phyloP scores from a whole-genome alignment of 2,113 vertebrate genomes.

The Azemiops feae region DNA sequence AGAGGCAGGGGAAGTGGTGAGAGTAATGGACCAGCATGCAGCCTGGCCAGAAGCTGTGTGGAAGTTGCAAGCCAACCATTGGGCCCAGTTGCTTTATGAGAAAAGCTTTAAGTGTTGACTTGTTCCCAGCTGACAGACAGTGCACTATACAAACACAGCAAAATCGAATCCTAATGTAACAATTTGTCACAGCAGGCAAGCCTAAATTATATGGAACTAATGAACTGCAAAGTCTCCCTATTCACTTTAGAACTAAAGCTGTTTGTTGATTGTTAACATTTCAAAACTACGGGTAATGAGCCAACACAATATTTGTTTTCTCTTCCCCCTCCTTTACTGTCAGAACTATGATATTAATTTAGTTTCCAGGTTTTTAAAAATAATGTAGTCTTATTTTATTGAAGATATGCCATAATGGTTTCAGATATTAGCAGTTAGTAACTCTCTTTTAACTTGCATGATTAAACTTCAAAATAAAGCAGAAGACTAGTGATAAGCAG shows the following conservation, averaged over 20 bases:
- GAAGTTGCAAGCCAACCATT: background rate
- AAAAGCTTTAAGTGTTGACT: background rate
- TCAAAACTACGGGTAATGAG: constrained; percentile 4
- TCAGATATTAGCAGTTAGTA: background rate
- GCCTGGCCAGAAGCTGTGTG: background rate
- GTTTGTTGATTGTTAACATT: constrained; percentile 26
- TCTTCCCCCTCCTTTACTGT: background rate
- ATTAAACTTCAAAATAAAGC: background rate
- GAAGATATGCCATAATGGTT: background rate
- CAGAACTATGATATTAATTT: constrained; percentile 9
- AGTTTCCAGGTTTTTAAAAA: constrained; percentile 22
- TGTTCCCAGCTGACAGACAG: constrained; percentile 1
- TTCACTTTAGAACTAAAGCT: constrained; percentile 24
- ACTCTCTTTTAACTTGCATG: background rate
- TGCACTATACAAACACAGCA: constrained; percentile 21
- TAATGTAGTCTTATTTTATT: background rate
- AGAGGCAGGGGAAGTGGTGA: background rate
- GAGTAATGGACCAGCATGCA: no score
- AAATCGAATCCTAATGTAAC: constrained; percentile 20
- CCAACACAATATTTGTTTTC: background rate
- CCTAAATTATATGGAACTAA: constrained; percentile 26
- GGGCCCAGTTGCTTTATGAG: background rate
- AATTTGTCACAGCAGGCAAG: constrained; percentile 34
- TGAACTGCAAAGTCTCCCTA: constrained; percentile 14
- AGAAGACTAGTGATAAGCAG: background rate